Percentiles rank a stretch among this genome's conserved stretches.
Conservation (phyloP, 2,888 invertebrate species). For the Onchidella celtica region DNA sequence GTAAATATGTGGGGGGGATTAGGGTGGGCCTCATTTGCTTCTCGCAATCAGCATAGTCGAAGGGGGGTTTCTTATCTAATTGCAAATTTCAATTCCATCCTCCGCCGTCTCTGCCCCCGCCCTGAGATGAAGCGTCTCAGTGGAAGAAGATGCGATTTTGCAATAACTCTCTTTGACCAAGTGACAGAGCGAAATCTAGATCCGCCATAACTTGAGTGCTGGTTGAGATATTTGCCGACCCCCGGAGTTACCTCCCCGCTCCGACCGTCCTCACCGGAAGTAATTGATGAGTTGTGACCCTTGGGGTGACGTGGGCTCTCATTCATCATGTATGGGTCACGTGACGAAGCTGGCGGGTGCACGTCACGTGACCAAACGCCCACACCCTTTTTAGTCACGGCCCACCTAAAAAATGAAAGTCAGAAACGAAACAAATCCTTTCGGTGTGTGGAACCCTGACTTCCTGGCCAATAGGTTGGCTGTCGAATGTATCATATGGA, state of each 20-base stretch:
- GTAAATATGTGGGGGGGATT: conserved; percentile 49
- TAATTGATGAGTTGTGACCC: conserved; percentile 50
- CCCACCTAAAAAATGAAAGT: background rate
- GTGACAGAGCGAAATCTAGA: conserved; percentile 32
- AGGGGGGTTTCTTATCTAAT: conserved; percentile 42
- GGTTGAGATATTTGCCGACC: conserved; percentile 38
- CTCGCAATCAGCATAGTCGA: conserved; percentile 29
- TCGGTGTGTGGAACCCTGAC: no score
- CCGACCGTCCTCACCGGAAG: conserved; percentile 26
- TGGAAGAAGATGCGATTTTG: conserved; percentile 12
- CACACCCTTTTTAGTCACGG: background rate
- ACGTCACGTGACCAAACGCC: conserved; percentile 31
- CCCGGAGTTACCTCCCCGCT: conserved; percentile 23
- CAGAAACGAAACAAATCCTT: no score
- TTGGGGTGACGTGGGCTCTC: conserved; percentile 34
- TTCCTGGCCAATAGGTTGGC: no score
- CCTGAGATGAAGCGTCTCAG: background rate
- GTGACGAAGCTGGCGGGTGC: conserved; percentile 4
- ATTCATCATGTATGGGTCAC: conserved; percentile 42
- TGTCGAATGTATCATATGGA: no score
- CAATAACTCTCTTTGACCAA: conserved; percentile 18
- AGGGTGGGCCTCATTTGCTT: conserved; percentile 38
- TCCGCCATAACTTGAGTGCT: conserved; percentile 34
- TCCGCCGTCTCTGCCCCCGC: conserved; percentile 2
- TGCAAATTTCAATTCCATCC: conserved; percentile 39